Conservation (phyloP, 2,113 vertebrate species). For the Poeciliopsis turrubarensis region DNA sequence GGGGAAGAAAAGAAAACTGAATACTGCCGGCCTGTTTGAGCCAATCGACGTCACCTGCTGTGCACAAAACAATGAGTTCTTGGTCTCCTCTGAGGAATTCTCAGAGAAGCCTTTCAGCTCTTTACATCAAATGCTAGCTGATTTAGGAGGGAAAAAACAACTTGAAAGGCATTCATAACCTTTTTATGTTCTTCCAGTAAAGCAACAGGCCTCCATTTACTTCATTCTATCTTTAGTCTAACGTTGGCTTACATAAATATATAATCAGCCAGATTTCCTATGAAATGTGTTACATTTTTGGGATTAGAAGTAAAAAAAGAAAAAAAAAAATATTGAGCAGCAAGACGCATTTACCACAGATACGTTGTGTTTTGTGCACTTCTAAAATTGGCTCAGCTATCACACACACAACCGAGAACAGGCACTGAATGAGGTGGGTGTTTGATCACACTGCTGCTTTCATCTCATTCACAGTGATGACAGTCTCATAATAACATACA, state of each 20-base stretch:
- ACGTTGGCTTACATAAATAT: constrained; percentile 8
- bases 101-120: constrained; percentile 46
- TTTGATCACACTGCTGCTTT: constrained; percentile 58
- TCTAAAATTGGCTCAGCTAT: constrained; percentile 62
- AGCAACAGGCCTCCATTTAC: constrained; percentile 8
- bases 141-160: constrained; percentile 7
- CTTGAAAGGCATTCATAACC: constrained; percentile 1
- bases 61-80: constrained; percentile 41
- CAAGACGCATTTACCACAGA: constrained; percentile 55
- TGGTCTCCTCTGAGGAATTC: constrained; percentile 40
- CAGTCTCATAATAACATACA: constrained; percentile 52
- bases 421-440: constrained; percentile 71
- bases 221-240: constrained; percentile 15
- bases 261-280: constrained; percentile 26
- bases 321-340: constrained; percentile 52
- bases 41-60: constrained; percentile 52
- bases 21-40: constrained; percentile 21
- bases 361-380: constrained; percentile 47
- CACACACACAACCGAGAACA: constrained; percentile 54
- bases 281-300: constrained; percentile 47
- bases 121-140: constrained; percentile 31
- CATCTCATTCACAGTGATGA: constrained; percentile 75
- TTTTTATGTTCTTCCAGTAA: constrained; percentile 24
- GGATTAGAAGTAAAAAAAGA: constrained; percentile 34
- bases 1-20: neutral